Conservation (phyloP, 2,113 vertebrate genomes). For the Telmatochromis brichardi region DNA sequence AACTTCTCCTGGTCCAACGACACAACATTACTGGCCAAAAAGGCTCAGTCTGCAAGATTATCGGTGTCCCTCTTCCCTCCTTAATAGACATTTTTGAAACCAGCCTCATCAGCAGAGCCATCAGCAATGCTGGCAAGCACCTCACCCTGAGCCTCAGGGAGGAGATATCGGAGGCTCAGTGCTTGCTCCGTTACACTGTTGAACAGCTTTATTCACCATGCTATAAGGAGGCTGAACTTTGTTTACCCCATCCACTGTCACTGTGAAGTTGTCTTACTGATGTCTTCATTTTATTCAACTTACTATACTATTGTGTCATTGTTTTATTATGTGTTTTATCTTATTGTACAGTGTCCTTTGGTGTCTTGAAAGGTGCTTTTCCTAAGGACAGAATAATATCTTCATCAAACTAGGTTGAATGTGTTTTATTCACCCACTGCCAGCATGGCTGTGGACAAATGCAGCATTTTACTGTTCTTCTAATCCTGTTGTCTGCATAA, state of each 20-base stretch:
- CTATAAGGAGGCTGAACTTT: neutral
- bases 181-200: neutral
- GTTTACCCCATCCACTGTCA: neutral
- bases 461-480: neutral
- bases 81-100: neutral
- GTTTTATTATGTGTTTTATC: neutral
- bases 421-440: neutral
- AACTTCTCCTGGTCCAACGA: neutral
- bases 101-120: neutral
- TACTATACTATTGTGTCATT: neutral
- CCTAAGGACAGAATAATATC: neutral
- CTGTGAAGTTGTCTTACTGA: neutral
- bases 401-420: neutral
- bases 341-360: neutral
- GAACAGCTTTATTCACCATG: neutral
- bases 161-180: neutral
- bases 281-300: neutral
- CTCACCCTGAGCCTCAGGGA: neutral
- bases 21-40: neutral
- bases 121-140: neutral
- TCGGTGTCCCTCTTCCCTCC: neutral
- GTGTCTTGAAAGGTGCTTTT: neutral
- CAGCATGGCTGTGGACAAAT: neutral
- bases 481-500: neutral
- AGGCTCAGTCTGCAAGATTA: neutral